Base-by-base conservation (phyloP, 2,888 invertebrate species). In the Limnephilus auricula region DNA sequence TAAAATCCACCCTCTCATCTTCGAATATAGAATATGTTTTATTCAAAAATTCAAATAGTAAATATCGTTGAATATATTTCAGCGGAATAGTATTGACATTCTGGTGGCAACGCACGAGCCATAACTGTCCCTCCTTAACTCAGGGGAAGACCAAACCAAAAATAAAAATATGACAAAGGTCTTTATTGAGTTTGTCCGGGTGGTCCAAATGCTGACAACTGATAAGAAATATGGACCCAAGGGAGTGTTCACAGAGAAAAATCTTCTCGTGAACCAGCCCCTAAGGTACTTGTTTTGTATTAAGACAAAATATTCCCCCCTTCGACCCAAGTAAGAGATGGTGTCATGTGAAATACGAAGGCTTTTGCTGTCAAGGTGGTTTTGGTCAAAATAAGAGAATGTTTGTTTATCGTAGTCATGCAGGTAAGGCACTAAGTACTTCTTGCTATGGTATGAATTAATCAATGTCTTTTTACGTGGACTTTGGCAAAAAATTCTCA, bases 211-310 rank as follows among this genome's bases (percentile, higher is more conserved):
- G 80, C 31, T 80, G 80, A 80, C 80, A 80, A 32, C 80, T 80
- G 80, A 80, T 80, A 80, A 80, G 80, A 80, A 80, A 80, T 80
- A 80, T 80, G 80, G 80, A 32, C 80, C 80, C 80, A 13, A 32
- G 80, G 80, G 80, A 80, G 80, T 80, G 31, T 80, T 80, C 32
- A 30, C 18, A 13, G 80, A 32, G 80, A 80, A 31, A 80, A 80
- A 80, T 80, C 80, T 80, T 80, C 32, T 31, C 65, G 25, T 25
- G 65, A 25, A 65, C 65, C 65, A 65, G 25, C 65, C 65, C 25
- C 25, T 65, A 18, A 6, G 6, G 65, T 65, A 65, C 65, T 65
- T 65, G 65, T n/a, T 65, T 65, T 65, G 65, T 65, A 65, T 65
- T 65, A 65, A n/a, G 65, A 65, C 25, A 65, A 65, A 65, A 65